phyloP scores from a whole-genome alignment of 2,113 vertebrate species.

The Lucifuga dentata region DNA sequence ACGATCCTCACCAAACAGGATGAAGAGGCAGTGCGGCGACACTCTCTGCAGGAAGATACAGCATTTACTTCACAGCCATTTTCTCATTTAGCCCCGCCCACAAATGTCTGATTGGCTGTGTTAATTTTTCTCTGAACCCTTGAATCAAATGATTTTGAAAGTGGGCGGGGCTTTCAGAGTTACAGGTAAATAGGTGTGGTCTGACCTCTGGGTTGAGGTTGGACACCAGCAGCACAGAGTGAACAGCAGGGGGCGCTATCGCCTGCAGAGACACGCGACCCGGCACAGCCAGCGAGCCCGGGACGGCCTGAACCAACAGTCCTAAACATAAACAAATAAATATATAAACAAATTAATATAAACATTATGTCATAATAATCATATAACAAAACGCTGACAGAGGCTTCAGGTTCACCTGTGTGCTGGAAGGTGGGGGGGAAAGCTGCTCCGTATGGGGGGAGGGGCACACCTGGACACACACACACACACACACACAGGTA shows the following conservation, averaged over 20 bases:
- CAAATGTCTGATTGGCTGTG: too few relatives aligned
- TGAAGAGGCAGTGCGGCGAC: slow-evolving; percentile 66
- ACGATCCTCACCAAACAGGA: slow-evolving; percentile 67
- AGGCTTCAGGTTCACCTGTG: slow-evolving; percentile 41
- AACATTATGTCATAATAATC: too few relatives aligned
- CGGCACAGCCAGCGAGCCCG: slow-evolving; percentile 51
- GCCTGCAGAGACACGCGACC: slow-evolving; percentile 54
- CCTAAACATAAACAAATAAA: slow-evolving; percentile 26
- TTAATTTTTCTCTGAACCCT: too few relatives aligned
- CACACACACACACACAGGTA: slow-evolving; percentile 23
- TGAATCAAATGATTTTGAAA: too few relatives aligned
- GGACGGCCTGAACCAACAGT: slow-evolving; percentile 46
- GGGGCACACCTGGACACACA: slow-evolving; percentile 53
- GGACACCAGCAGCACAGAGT: slow-evolving; percentile 69
- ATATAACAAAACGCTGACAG: too few relatives aligned
- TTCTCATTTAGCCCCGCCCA: too few relatives aligned
- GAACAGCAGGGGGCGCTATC: slow-evolving; percentile 45
- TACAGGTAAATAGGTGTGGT: slow-evolving; percentile 13
- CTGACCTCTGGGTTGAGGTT: slow-evolving; percentile 72
- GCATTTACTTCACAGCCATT: background rate
- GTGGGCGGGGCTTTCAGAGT: background rate
- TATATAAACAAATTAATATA: too few relatives aligned
- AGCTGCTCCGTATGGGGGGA: slow-evolving; percentile 60
- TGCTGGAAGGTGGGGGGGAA: slow-evolving; percentile 62
- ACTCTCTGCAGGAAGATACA: slow-evolving; percentile 55